Evolutionary conservation across 2,113 vertebrate genomes (phyloP), one percentile per base, ranked within the genome.

Genomic region (Corynorhinus townsendii): DNA sequence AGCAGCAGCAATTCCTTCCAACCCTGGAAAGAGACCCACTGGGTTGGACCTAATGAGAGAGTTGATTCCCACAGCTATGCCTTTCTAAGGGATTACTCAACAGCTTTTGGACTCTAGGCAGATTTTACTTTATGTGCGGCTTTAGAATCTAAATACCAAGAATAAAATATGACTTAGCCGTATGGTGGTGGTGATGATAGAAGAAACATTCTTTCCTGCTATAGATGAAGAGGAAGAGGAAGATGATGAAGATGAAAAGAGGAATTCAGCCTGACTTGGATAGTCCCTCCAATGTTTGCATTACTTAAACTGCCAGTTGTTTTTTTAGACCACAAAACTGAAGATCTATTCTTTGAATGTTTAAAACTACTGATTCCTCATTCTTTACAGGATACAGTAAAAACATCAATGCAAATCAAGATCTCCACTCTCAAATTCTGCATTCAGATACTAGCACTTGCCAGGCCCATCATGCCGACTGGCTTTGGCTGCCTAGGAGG

Each of bases 31-130:
- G 22, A 52, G 3, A 76, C 10, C 11, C 11, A 20, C 59, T 30
- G 4, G 28, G 9, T 19, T 90, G 52, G 33, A 72, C 28, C 88
- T 87, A 35, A 84, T 8, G 6, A 84, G 19, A 83, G 56, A 30
- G 33, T 2, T 59, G 24, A 52, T 82, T 71, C 86, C n/a, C 49
- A 64, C 59, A 92, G 47, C 35, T 49, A 68, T 20, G 49, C 19
- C 56, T 56, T 90, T 59, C 81, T 94, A 76, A 90, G 91, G 15
- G 15, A 91, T 64, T 90, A 84, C 82, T 92, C 66, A 81, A 72
- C 54, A 30, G 81, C 38, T 62, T 82, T 24, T 24, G 59, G 5
- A 49, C 80, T 28, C 85, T 28, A 19, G 26, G 7, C 20, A 47
- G 62, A 20, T 73, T 90, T 59, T 15, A 43, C 45, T 71, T 72